A percentile compares a stretch with the other conserved stretches of the same genome.
Evolutionary conservation across 2,888 invertebrate genomes (phyloP).

Genomic region (Spodoptera picta): DNA sequence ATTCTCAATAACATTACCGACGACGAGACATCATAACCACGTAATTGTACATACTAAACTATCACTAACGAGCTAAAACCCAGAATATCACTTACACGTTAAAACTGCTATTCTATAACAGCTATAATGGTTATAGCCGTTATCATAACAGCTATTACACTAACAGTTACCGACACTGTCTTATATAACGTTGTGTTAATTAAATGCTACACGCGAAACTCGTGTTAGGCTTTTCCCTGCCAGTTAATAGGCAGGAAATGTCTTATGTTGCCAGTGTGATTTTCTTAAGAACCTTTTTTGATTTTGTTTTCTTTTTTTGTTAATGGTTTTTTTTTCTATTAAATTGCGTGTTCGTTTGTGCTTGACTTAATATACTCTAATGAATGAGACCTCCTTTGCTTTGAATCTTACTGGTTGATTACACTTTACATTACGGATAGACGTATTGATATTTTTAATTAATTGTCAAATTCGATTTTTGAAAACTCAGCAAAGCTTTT

Average conservation of each 20-base stretch:
- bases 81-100: slow-evolving; percentile 46
- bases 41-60: slow-evolving; percentile 12
- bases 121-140: slow-evolving; percentile 44
- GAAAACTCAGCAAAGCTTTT: no score
- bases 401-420: no score
- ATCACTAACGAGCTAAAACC: slow-evolving; percentile 22
- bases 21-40: slow-evolving; percentile 9
- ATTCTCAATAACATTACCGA: no score
- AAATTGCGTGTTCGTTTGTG: no score
- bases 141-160: slow-evolving; percentile 50
- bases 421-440: no score
- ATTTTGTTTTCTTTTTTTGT: neutral
- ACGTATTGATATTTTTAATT: no score
- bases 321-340: no score
- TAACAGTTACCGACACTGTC: slow-evolving; percentile 40
- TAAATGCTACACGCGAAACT: slow-evolving; percentile 40
- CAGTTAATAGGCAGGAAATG: slow-evolving; percentile 32
- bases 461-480: no score
- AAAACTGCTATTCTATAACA: slow-evolving; percentile 48
- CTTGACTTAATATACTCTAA: no score
- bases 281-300: neutral
- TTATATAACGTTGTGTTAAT: slow-evolving; percentile 51
- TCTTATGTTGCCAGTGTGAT: slow-evolving; percentile 9
- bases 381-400: no score
- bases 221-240: slow-evolving; percentile 29